A percentile compares a stretch with the other conserved stretches of the same genome.
Evolutionary conservation across 2,797 vertebrate genomes (phyloP).

Genomic region (Jordanella pulchra): DNA sequence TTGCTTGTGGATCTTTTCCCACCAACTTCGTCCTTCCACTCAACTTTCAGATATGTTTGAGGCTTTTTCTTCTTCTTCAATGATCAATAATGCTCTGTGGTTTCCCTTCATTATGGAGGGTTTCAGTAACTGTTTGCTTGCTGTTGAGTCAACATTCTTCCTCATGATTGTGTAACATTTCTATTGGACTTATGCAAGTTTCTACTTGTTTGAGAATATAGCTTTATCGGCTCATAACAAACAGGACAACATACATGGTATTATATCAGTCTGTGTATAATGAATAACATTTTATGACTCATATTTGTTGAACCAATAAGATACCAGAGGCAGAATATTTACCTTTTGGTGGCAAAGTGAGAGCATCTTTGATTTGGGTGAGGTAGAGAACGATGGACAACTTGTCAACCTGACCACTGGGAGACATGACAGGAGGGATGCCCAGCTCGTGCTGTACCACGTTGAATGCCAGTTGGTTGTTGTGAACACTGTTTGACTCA

Average conservation of each 20-base stretch:
- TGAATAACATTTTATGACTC: neutral
- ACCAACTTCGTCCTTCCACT: too few relatives aligned
- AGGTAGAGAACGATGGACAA: constrained; percentile 92
- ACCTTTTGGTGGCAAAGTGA: constrained; percentile 76
- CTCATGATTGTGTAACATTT: too few relatives aligned
- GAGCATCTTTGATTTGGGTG: constrained; percentile 86
- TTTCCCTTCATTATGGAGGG: too few relatives aligned
- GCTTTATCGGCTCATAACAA: neutral
- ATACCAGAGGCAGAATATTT: neutral
- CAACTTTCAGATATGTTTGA: neutral
- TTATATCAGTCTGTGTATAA: neutral
- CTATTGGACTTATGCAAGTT: too few relatives aligned
- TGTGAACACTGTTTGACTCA: constrained; percentile 66
- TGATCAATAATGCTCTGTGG: too few relatives aligned
- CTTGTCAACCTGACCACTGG: constrained; percentile 80
- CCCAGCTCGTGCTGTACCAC: constrained; percentile 87
- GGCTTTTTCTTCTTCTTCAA: too few relatives aligned
- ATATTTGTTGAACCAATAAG: neutral
- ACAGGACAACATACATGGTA: neutral
- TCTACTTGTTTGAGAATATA: too few relatives aligned
- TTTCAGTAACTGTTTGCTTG: too few relatives aligned
- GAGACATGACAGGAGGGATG: constrained; percentile 86
- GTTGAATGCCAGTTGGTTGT: constrained; percentile 83
- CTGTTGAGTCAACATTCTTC: too few relatives aligned
- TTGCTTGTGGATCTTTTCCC: too few relatives aligned